Conservation (phyloP, 2,113 vertebrate genomes). For the Mus spicilegus region DNA sequence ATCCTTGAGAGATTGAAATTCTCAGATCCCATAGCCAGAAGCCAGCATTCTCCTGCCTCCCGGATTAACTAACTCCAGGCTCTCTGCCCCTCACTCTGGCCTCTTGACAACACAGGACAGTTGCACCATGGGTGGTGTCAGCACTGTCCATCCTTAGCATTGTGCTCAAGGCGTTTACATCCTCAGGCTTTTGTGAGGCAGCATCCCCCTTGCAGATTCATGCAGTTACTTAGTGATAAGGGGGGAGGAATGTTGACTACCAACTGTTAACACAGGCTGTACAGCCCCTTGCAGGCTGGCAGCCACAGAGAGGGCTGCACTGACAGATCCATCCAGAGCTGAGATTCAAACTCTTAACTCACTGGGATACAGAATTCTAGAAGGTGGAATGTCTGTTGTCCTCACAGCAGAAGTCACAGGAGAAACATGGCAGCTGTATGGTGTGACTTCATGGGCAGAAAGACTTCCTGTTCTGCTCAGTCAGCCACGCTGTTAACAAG, state of each 20-base stretch:
- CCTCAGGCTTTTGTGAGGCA: not conserved
- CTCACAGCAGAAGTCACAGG: constrained; percentile 45
- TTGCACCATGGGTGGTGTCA: not conserved
- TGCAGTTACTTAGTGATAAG: not conserved
- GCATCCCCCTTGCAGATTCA: constrained; percentile 3
- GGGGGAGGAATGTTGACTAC: not conserved
- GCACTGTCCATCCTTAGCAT: not conserved
- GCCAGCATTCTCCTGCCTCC: not conserved
- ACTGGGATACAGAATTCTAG: constrained; percentile 14
- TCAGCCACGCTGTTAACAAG: constrained; percentile 75
- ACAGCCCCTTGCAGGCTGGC: not conserved
- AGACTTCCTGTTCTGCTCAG: constrained; percentile 66
- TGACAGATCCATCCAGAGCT: not conserved
- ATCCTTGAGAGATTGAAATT: constrained; percentile 38
- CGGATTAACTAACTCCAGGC: not conserved
- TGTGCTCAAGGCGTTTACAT: not conserved
- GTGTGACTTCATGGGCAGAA: constrained; percentile 56
- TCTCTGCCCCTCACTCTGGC: not conserved
- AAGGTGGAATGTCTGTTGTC: constrained; percentile 47
- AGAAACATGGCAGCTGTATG: constrained; percentile 63
- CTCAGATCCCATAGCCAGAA: not conserved
- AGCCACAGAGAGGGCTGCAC: not conserved
- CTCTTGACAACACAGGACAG: not conserved
- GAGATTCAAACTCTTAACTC: constrained; percentile 43
- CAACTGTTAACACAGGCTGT: not conserved